Base-by-base conservation (phyloP, 2,797 vertebrate genomes). In the Lutjanus argentimaculatus region DNA sequence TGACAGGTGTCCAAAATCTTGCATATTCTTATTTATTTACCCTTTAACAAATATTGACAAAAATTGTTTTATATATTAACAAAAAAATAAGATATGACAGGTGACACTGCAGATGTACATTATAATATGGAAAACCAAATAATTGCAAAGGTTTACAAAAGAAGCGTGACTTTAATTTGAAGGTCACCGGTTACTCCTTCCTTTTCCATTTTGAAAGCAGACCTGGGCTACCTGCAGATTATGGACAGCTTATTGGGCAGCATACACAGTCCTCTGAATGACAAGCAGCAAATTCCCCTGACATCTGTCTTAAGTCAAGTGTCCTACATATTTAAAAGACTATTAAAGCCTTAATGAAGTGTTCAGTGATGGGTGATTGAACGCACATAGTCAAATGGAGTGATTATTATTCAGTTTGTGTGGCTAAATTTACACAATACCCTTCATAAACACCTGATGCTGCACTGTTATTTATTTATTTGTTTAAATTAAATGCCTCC, bases 401-500 rank as follows among this genome's bases (percentile, higher is more conserved):
- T 85, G 85, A 94, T 94, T 93, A 92, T 93, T 90, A 93, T 94
- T 92, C 90, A 88, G 87, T 91, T 90, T 93, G 90, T 87, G 89
- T 49, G 75, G 86, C 88, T 90, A 90, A 78, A 92, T 93, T 93
- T 90, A 93, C 91, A 94, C 93, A 94, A 90, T 92, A 87, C 88
- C 91, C 92, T 92, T 85, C 89, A 88, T 65, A 83, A 92, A 92
- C 91, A 94, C 93, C 94, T 95, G 93, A 92, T 92, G 90, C 87
- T 59, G 89, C 84, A 16, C 8, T 10, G 63, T 89, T 91, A 93
- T 94, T 94, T 95, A 94, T 95, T 93, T 95, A 95, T 95, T 94
- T 94, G 89, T 93, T 95, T 91, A 94, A 94, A 95, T 96, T 94
- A 96, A 95, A 95, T 43, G 90, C 87, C 91, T 95, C 93, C 94